Base-by-base conservation (phyloP, 2,888 invertebrate species). In the Poecilus cupreus region DNA sequence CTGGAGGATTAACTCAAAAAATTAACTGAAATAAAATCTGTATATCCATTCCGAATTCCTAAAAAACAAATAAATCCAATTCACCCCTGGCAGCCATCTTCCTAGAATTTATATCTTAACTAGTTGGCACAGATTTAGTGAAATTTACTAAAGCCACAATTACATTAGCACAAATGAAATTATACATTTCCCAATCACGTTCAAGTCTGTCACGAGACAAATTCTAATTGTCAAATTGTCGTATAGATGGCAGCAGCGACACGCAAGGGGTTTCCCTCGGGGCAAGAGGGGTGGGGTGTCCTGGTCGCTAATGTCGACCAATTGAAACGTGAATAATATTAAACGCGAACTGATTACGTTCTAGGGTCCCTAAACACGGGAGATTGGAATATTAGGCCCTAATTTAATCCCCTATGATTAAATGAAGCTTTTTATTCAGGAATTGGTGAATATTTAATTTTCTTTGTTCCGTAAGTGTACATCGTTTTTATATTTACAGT, bases 101-200 rank as follows among this genome's bases (percentile, higher is more conserved):
- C 16, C 2, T 10, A 37, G 37, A 68, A 37, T 68, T 68, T 68
- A 68, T 60, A 20, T 22, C 37, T 16, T 64, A 18, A 37, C 37
- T 68, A 68, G 64, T 37, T 68, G 32, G 37, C 64, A 37, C 16
- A 68, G 64, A 68, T 68, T 68, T 68, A 18, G 32, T 37, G 64
- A 75, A 75, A 75, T 75, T 75, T 51, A 49, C 49, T 37, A 32
- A 72, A 49, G 49, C 75, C 75, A 75, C 75, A 75, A 77, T 77
- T 51, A 64, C 37, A 46, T 77, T 77, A 64, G 24, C 77, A 39
- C 26, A 77, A 77, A 77, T 77, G 43, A 43, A 77, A 60, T 77
- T 77, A 77, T 39, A 77, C 60, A 77, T 64, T 64, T 77, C 60
- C 60, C 77, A 77, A 77, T 77, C 77, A 77, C 64, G 77, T 77